Evolutionary conservation across 2,888 invertebrate species (phyloP).

Genomic region (Blastobasis adustella): DNA sequence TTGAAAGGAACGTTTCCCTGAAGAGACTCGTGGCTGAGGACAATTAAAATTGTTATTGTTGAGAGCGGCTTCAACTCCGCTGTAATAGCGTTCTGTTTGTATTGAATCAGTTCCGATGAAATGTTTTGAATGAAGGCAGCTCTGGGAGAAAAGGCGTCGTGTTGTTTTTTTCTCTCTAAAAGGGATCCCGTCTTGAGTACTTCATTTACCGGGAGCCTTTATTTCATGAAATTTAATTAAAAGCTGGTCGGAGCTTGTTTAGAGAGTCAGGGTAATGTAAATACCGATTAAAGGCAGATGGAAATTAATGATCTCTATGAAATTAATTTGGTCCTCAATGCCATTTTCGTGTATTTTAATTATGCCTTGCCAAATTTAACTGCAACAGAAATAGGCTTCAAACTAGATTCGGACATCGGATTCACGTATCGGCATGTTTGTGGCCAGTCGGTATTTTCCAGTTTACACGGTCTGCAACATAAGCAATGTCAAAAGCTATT

Average conservation of each 20-base stretch:
- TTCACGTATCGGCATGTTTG: too few relatives aligned
- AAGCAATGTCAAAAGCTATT: too few relatives aligned
- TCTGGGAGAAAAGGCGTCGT: constrained; percentile 43
- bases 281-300: constrained; percentile 12
- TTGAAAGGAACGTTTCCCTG: constrained; percentile 50
- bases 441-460: too few relatives aligned
- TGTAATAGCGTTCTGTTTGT: constrained; percentile 53
- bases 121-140: constrained; percentile 54
- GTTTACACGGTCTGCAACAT: too few relatives aligned
- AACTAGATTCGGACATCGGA: too few relatives aligned
- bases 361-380: too few relatives aligned
- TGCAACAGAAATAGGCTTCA: too few relatives aligned
- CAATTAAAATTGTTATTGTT: constrained; percentile 68
- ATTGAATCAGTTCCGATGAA: constrained; percentile 52
- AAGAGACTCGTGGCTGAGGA: constrained; percentile 50
- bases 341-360: too few relatives aligned
- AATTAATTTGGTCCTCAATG: too few relatives aligned
- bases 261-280: constrained; percentile 20
- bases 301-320: too few relatives aligned
- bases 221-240: constrained; percentile 59
- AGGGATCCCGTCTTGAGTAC: constrained; percentile 42
- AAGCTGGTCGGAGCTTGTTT: constrained; percentile 36
- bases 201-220: constrained; percentile 48
- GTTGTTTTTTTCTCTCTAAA: constrained; percentile 47
- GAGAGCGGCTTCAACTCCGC: constrained; percentile 36